These are phyloP conservation scores for Acanthurus lineatus DNA, from an alignment of 2,797 vertebrate genomes.

Conservation along the genomic window DNA sequence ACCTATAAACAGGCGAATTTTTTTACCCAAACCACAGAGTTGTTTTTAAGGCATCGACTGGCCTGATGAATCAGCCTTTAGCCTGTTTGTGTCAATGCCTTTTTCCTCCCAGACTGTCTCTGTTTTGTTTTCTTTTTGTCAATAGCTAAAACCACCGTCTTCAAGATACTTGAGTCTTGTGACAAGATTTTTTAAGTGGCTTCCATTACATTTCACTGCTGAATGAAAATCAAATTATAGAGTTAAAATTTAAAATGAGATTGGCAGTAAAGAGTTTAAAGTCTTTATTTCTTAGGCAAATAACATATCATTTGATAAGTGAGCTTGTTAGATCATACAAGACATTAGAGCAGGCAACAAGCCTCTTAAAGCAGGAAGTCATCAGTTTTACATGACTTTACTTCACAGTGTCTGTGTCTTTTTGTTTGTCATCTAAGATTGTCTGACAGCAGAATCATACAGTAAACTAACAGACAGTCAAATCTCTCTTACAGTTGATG, in stretches of 20 bases:
- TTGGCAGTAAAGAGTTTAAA: background rate
- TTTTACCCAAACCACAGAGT: background rate
- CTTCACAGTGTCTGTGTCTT: background rate
- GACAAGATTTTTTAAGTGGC: background rate
- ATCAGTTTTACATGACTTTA: background rate
- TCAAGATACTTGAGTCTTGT: background rate
- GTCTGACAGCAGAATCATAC: background rate
- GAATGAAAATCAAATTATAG: background rate
- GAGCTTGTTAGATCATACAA: background rate
- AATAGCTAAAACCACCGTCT: background rate
- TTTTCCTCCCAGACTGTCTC: background rate
- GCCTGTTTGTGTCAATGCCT: background rate
- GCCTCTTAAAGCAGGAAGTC: background rate
- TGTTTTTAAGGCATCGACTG: background rate
- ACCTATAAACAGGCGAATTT: background rate
- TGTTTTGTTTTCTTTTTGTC: background rate
- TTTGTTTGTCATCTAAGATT: background rate
- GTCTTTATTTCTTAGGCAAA: background rate
- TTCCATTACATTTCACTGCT: background rate
- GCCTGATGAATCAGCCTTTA: background rate
- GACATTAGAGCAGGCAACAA: background rate
- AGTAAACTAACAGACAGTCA: background rate
- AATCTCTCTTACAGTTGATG: background rate
- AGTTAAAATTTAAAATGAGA: background rate
- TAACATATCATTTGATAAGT: background rate